phyloP scores from a whole-genome alignment of 2,113 vertebrate species.

The Archilochus colubris region DNA sequence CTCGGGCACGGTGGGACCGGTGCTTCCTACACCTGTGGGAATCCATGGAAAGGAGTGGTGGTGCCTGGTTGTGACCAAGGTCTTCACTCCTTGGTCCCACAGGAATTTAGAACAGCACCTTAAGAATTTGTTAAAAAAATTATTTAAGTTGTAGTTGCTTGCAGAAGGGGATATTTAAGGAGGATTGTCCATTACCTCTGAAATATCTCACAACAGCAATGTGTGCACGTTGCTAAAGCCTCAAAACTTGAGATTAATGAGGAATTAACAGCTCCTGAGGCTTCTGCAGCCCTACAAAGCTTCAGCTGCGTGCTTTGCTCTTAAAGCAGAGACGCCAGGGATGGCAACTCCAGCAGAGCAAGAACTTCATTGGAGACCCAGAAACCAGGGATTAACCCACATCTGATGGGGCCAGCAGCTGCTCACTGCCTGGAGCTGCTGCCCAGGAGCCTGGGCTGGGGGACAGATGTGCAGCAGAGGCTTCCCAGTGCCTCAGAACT shows the following conservation, averaged over 20 bases:
- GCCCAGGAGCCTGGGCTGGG: neutral
- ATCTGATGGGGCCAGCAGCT: neutral
- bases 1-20: rapidly evolving
- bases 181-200: neutral
- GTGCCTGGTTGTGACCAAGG: neutral
- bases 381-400: neutral
- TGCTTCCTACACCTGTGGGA: rapidly evolving
- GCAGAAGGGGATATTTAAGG: rapidly evolving
- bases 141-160: neutral
- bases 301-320: rapidly evolving
- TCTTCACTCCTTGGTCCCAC: neutral
- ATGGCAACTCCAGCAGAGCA: neutral
- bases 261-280: neutral
- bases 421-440: neutral
- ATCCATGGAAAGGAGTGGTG: neutral
- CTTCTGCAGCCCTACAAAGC: neutral
- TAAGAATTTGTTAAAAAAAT: neutral
- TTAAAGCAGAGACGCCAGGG: rapidly evolving
- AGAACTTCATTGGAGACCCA: neutral
- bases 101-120: neutral
- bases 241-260: neutral
- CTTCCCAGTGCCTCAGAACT: neutral
- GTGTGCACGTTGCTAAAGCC: rapidly evolving
- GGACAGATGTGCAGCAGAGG: rapidly evolving
- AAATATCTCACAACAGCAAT: neutral